phyloP scores from a whole-genome alignment of 2,113 vertebrate genomes.

The Steatornis caripensis region DNA sequence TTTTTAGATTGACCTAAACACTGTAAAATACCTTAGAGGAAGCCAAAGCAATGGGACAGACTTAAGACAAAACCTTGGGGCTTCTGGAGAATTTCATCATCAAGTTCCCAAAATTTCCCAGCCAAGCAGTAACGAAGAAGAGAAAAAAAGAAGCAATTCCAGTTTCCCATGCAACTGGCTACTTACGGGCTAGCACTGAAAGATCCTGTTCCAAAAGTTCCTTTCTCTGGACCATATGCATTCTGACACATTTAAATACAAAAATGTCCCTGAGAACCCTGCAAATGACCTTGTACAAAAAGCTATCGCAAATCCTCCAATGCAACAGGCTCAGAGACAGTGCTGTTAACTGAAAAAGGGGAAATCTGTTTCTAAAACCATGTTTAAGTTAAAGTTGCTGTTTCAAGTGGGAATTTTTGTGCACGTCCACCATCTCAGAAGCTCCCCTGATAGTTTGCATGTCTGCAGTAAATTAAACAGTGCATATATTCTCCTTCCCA shows the following conservation, averaged over 20 bases:
- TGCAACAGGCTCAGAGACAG: background rate
- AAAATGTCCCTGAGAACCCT: background rate
- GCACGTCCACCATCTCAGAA: background rate
- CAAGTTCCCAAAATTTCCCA: background rate
- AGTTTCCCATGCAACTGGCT: background rate
- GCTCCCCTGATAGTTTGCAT: background rate
- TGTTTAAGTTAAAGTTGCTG: background rate
- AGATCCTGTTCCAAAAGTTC: background rate
- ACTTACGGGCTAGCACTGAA: background rate
- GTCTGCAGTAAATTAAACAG: accelerated
- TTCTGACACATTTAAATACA: background rate
- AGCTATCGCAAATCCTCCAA: background rate
- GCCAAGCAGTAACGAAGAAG: background rate
- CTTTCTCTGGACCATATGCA: background rate
- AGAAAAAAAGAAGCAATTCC: background rate
- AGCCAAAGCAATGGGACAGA: background rate
- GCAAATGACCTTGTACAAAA: background rate
- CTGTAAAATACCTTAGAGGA: background rate
- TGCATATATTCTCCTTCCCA: background rate
- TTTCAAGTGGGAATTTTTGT: background rate
- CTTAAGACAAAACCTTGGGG: background rate
- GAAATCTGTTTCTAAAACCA: background rate
- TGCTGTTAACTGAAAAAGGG: background rate
- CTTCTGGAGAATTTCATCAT: background rate
- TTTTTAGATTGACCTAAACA: background rate